phyloP scores from a whole-genome alignment of 1,140 invertebrate species.

The Proctacanthus coquilletti region DNA sequence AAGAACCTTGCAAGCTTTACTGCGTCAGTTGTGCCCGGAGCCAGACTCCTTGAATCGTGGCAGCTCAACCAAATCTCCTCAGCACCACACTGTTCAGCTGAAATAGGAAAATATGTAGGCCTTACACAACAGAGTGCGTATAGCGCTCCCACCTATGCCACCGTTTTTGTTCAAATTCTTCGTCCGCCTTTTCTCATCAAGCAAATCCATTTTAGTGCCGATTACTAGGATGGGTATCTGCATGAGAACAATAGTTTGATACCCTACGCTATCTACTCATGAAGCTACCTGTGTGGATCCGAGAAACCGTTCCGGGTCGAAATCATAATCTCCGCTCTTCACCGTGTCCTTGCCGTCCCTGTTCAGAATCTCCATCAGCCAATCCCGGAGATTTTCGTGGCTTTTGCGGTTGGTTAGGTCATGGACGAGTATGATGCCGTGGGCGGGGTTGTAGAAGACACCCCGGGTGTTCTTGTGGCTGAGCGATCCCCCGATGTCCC shows the following conservation, averaged over 20 bases:
- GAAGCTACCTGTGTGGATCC: slow-evolving; percentile 50
- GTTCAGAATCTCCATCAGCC: slow-evolving; percentile 81
- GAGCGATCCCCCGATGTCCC: slow-evolving; percentile 89
- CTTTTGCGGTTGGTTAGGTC: slow-evolving; percentile 94
- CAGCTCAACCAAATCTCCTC: slow-evolving; percentile 87
- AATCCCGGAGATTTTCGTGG: slow-evolving; percentile 81
- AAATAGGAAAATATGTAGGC: slow-evolving; percentile 10
- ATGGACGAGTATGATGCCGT: slow-evolving; percentile 91
- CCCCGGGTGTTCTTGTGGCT: slow-evolving; percentile 79
- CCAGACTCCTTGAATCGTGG: slow-evolving; percentile 60
- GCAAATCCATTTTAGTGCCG: slow-evolving; percentile 81
- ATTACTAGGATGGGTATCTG: slow-evolving; percentile 84
- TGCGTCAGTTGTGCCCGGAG: slow-evolving; percentile 80
- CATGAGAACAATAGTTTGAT: not conserved
- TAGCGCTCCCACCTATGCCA: slow-evolving; percentile 31
- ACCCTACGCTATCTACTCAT: slow-evolving; percentile 5
- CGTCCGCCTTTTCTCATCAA: slow-evolving; percentile 49
- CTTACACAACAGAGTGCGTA: too few relatives aligned
- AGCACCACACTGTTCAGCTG: slow-evolving; percentile 82
- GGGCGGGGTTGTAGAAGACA: slow-evolving; percentile 84
- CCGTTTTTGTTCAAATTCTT: slow-evolving; percentile 47
- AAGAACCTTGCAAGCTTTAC: slow-evolving; percentile 88
- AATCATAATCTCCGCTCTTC: slow-evolving; percentile 38
- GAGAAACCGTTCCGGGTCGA: slow-evolving; percentile 84
- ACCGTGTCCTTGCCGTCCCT: slow-evolving; percentile 44